phyloP scores from a whole-genome alignment of 2,113 vertebrate species.

The Ascaphus truei region DNA sequence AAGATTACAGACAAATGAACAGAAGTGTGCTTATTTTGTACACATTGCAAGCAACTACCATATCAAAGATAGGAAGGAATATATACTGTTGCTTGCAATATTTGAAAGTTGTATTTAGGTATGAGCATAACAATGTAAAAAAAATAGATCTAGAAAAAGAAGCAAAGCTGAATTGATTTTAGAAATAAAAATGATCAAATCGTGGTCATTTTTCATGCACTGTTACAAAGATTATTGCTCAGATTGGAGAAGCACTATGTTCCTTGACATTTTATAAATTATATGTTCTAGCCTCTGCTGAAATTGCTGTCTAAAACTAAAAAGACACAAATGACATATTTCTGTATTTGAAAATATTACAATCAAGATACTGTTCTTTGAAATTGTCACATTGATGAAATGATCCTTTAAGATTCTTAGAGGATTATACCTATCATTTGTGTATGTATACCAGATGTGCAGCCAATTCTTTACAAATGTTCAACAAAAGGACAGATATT shows the following conservation, averaged over 20 bases:
- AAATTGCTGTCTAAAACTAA: slow-evolving; percentile 10
- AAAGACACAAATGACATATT: neutral
- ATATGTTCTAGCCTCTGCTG: neutral
- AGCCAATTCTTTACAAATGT: neutral
- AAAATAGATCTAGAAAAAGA: too few species aligned
- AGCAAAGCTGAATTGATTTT: too few species aligned
- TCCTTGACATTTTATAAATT: slow-evolving; percentile 24
- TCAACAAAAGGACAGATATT: slow-evolving; percentile 16
- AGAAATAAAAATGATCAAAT: too few species aligned
- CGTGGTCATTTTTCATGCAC: neutral
- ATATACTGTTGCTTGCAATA: too few species aligned
- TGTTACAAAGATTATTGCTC: neutral
- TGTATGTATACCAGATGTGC: neutral
- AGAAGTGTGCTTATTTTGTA: too few species aligned
- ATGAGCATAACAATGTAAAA: too few species aligned
- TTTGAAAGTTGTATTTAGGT: too few species aligned
- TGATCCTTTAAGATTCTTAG: slow-evolving; percentile 4
- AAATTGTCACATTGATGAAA: neutral
- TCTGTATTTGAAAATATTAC: neutral
- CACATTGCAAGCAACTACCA: too few species aligned
- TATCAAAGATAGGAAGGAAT: too few species aligned
- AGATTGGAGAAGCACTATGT: neutral
- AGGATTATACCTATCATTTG: slow-evolving; percentile 10
- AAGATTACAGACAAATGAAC: too few species aligned
- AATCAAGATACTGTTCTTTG: neutral